These are phyloP conservation scores for Intellagama lesueurii DNA, from an alignment of 2,797 vertebrate genomes.

Conservation along the genomic window DNA sequence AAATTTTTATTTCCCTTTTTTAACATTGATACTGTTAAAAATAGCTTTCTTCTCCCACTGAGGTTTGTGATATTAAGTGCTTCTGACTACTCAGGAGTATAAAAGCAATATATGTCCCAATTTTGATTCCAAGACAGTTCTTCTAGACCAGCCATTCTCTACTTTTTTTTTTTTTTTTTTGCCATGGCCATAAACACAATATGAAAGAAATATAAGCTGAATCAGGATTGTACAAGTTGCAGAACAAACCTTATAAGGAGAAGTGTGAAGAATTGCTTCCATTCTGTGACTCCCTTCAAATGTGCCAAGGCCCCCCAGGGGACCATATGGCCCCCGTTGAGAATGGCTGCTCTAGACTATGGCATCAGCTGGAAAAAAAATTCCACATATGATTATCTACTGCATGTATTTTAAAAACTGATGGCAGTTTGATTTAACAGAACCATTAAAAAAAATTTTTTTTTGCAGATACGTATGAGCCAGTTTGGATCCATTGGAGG, in stretches of 20 bases:
- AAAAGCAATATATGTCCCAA: background rate
- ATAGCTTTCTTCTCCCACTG: background rate
- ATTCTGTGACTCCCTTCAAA: no score
- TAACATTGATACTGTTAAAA: no score
- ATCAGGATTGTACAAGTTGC: no score
- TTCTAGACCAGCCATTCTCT: no score
- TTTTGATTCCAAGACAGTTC: fast-evolving
- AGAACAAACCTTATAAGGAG: no score
- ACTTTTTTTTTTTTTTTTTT: no score
- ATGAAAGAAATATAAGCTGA: no score
- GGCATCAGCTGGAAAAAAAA: background rate
- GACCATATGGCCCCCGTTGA: no score
- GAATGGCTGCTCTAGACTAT: no score
- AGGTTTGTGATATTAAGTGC: background rate
- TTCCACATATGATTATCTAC: background rate
- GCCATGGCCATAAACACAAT: no score
- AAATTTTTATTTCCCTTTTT: fast-evolving
- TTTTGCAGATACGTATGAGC: background rate
- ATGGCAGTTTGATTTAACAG: background rate
- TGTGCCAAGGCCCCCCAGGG: no score
- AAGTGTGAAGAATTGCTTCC: no score
- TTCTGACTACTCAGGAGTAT: fast-evolving
- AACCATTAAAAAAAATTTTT: background rate
- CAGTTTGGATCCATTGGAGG: background rate
- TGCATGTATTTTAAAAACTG: background rate